Conservation (phyloP, 2,888 invertebrate genomes). For the Hydropsyche betteni region DNA sequence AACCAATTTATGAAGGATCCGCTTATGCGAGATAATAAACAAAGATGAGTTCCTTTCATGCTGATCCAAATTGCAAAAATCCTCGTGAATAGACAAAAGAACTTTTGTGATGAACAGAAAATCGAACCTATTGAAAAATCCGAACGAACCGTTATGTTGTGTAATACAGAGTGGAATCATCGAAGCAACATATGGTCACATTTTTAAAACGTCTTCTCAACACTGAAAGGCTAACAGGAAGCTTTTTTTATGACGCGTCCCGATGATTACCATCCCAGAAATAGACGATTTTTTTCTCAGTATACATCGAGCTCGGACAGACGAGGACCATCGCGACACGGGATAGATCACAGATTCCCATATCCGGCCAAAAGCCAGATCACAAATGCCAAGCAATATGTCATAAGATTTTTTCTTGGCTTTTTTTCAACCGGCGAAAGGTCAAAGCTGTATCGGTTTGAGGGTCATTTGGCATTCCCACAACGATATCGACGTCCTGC, state of each 20-base stretch:
- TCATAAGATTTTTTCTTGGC: too few species aligned
- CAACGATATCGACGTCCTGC: slow-evolving; percentile 14
- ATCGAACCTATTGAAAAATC: too few species aligned
- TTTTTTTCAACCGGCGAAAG: slow-evolving; percentile 1
- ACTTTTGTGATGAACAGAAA: too few species aligned
- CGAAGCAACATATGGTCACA: slow-evolving; percentile 20
- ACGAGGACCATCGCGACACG: slow-evolving; percentile 24
- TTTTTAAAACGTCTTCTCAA: neutral
- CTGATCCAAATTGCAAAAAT: slow-evolving; percentile 7
- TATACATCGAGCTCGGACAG: slow-evolving; percentile 16
- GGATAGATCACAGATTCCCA: slow-evolving; percentile 27
- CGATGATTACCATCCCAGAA: slow-evolving; percentile 15
- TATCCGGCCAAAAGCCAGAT: slow-evolving; percentile 11
- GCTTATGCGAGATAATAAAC: neutral
- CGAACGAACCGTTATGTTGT: too few species aligned
- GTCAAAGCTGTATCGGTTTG: slow-evolving; percentile 11
- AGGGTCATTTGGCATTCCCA: slow-evolving; percentile 18
- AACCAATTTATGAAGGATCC: too few species aligned
- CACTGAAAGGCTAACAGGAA: slow-evolving; percentile 29
- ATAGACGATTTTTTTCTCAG: neutral
- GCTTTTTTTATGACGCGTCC: slow-evolving; percentile 20
- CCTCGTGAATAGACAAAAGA: too few species aligned
- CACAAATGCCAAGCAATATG: neutral
- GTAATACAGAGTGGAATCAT: neutral
- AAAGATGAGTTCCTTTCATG: neutral